phyloP scores from a whole-genome alignment of 2,888 invertebrate genomes.

The Branchipolynoe longqiensis region DNA sequence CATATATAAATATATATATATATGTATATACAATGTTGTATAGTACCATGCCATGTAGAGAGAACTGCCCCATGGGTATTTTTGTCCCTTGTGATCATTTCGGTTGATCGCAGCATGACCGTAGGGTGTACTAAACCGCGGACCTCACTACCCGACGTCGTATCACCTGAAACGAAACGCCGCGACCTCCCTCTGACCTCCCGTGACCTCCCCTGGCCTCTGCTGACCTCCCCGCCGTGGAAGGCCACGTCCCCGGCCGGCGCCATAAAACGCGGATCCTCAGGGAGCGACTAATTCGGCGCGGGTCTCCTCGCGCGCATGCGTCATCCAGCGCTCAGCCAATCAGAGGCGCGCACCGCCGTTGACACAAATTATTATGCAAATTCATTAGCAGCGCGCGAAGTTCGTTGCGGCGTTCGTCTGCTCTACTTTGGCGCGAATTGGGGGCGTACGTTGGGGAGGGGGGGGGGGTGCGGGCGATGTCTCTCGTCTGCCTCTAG shows the following conservation, averaged over 20 bases:
- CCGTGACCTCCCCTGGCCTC: conserved; percentile 9
- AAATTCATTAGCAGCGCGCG: not conserved
- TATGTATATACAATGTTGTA: no score
- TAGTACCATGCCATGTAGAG: no score
- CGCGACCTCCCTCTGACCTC: conserved; percentile 2
- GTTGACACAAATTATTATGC: conserved; percentile 20
- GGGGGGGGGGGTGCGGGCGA: not conserved
- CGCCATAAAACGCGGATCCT: conserved; percentile 23
- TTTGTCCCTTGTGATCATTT: no score
- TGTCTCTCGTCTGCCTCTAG: conserved; percentile 15
- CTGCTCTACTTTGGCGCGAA: conserved; percentile 26
- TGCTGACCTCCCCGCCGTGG: not conserved
- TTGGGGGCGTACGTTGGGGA: not conserved
- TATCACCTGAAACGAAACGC: not conserved
- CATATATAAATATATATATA: no score
- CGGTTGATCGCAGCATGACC: no score
- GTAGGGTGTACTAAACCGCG: not conserved
- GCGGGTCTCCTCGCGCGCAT: not conserved
- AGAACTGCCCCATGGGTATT: no score
- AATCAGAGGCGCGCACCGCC: not conserved
- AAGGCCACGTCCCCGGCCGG: not conserved
- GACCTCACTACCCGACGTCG: not conserved
- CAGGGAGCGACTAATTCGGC: conserved; percentile 14
- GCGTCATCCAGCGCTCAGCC: not conserved
- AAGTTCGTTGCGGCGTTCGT: conserved; percentile 10